Conservation (phyloP, 1,140 invertebrate genomes). For the Theocolax elegans region DNA sequence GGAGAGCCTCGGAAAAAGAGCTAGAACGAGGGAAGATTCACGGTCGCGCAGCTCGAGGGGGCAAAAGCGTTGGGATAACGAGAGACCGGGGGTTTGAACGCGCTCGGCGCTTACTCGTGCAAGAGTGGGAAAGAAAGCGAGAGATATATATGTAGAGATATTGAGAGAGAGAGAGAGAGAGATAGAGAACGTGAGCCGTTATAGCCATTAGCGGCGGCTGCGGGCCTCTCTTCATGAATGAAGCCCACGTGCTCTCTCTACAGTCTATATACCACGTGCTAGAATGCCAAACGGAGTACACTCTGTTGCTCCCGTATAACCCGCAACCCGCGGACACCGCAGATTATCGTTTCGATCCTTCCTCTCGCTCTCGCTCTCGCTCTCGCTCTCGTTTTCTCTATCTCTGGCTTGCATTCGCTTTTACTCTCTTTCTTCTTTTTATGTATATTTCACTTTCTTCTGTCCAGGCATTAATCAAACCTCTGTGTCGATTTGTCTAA, state of each 20-base stretch:
- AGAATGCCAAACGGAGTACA: no score
- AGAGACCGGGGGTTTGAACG: neutral
- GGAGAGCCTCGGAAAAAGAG: conserved; percentile 14
- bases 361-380: no score
- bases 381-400: no score
- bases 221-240: conserved; percentile 6
- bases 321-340: no score
- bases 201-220: conserved; percentile 16
- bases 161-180: conserved; percentile 13
- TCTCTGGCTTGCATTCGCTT: no score
- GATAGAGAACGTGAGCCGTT: neutral
- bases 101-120: neutral
- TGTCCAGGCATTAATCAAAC: no score
- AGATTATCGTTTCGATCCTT: no score
- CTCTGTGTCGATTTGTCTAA: no score
- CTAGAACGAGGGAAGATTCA: conserved; percentile 17
- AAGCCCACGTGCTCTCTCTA: conserved; percentile 18
- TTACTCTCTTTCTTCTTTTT: no score
- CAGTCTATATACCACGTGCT: neutral
- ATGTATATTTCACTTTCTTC: no score
- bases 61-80: neutral
- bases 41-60: conserved; percentile 2
- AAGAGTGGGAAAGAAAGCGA: neutral
- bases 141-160: neutral
- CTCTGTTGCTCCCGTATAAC: no score